Percentiles rank a stretch among this genome's conserved stretches.
Evolutionary conservation across 2,797 vertebrate species (phyloP).

Genomic region (Melanotaenia pygmaea): DNA sequence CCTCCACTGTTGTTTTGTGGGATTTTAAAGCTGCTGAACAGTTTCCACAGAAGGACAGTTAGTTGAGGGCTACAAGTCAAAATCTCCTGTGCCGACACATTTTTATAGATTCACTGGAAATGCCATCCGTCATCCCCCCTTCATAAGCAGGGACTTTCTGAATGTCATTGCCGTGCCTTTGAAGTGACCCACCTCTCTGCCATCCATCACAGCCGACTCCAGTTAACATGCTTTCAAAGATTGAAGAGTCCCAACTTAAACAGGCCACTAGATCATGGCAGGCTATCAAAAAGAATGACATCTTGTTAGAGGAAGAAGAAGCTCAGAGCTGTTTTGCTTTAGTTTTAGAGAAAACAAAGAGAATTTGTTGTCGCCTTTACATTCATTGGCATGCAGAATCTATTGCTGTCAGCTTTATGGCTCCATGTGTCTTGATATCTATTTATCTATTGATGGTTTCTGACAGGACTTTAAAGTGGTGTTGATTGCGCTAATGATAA

Average conservation of each 20-base stretch:
- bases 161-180: constrained; percentile 73
- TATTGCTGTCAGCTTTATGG: constrained; percentile 43
- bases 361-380: background rate
- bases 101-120: constrained; percentile 73
- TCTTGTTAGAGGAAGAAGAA: constrained; percentile 5
- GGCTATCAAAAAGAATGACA: constrained; percentile 38
- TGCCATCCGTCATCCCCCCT: constrained; percentile 73
- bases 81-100: constrained; percentile 57
- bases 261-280: constrained; percentile 43
- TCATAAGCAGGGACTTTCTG: constrained; percentile 62
- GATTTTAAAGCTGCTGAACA: constrained; percentile 20
- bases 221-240: constrained; percentile 41
- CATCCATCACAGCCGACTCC: constrained; percentile 75
- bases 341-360: constrained; percentile 7
- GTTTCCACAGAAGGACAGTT: constrained; percentile 51
- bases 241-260: constrained; percentile 51
- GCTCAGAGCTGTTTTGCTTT: constrained; percentile 11
- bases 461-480: constrained; percentile 65
- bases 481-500: constrained; percentile 76
- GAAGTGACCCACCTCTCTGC: constrained; percentile 66
- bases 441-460: constrained; percentile 62
- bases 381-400: constrained; percentile 30
- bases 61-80: constrained; percentile 32
- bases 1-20: constrained; percentile 7
- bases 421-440: constrained; percentile 51